Base-by-base conservation (phyloP, 2,888 invertebrate species). In the Chrysopilus asiliformis region DNA sequence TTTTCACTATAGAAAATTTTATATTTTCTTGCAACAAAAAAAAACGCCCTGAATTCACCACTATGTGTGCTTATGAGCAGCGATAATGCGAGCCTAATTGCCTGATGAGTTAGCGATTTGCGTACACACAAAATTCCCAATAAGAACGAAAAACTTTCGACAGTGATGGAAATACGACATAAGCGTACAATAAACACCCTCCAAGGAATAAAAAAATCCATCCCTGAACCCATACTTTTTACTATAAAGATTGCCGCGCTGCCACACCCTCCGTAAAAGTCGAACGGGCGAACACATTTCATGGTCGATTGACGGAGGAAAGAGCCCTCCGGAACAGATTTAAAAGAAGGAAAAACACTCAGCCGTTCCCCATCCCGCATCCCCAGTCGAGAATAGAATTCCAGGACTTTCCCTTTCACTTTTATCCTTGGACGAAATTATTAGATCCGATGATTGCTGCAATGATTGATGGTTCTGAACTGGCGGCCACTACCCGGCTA, bases 101-200 rank as follows among this genome's bases (percentile, higher is more conserved):
- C 57, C 56, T 54, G 57, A 60, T 60, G 60, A 60, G 57, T 60
- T 59, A 59, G 57, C 60, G 60, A 60, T 60, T 60, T 60, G 53
- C 57, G 53, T 39, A 34, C 31, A 30, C 28, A 22, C 36, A 22
- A 22, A 22, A 10, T 22, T 8, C 10, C 10, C 7, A 7, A 22
- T 10, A 22, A 8, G 7, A 22, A 22, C 10, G 10, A 22, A 22
- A 22, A 10, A 8, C 22, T 22, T n/a, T n/a, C n/a, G n/a, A n/a
- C n/a, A n/a, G n/a, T n/a, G n/a, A n/a, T n/a, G n/a, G n/a, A n/a
- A n/a, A n/a, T n/a, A n/a, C n/a, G n/a, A n/a, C n/a, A n/a, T n/a
- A n/a, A n/a, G n/a, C n/a, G n/a, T n/a, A n/a, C n/a, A n/a, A n/a
- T n/a, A n/a, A n/a, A n/a, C n/a, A n/a, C n/a, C n/a, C n/a, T n/a